Base-by-base conservation (phyloP, 2,113 vertebrate genomes). In the Heteronetta atricapilla region DNA sequence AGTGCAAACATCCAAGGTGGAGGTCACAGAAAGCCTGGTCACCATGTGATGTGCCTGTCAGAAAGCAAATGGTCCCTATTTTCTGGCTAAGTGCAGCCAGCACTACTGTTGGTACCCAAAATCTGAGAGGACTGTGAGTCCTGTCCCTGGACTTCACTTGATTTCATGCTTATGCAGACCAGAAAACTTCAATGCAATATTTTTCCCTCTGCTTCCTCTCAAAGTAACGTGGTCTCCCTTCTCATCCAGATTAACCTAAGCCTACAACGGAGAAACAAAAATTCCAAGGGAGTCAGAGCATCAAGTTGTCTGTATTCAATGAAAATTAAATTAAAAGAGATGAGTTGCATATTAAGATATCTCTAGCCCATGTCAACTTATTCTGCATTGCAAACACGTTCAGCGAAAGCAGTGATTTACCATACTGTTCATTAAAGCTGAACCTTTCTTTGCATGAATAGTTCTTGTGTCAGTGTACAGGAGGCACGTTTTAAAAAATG, bases 131-230 rank as follows among this genome's bases (percentile, higher is more conserved):
- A 34, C 15, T 59, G 69, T 22, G 36, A 85, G 21, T 63, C 42
- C 70, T 78, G 60, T 25, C 25, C 21, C 29, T 34, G 25, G 31
- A 9, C 34, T 76, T 0, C 0, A 6, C 36, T 7, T n/a, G 20
- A 15, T 63, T 77, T 68, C 75, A 23, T 4, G 14, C 31, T 26
- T 38, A 28, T 2, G 11, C 8, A 69, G 44, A 56, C 28, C n/a
- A 55, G 31, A 88, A 82, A 68, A 50, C 48, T n/a, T 20, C 18
- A 28, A 13, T 48, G 67, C 2, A 8, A 5, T 13, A 18, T 13
- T 66, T 79, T 50, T 8, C 50, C 15, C 10, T 44, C 38, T 60
- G 52, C 29, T 76, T 62, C n/a, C 42, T 80, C 48, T 34, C 11
- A n/a, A 62, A 50, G 25, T 52, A 75, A 31, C 6, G 2, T 3